Percentiles rank a stretch among this genome's conserved stretches.
These are phyloP conservation scores for Ctena decussata DNA, from an alignment of 2,888 invertebrate genomes.

Conservation along the genomic window DNA sequence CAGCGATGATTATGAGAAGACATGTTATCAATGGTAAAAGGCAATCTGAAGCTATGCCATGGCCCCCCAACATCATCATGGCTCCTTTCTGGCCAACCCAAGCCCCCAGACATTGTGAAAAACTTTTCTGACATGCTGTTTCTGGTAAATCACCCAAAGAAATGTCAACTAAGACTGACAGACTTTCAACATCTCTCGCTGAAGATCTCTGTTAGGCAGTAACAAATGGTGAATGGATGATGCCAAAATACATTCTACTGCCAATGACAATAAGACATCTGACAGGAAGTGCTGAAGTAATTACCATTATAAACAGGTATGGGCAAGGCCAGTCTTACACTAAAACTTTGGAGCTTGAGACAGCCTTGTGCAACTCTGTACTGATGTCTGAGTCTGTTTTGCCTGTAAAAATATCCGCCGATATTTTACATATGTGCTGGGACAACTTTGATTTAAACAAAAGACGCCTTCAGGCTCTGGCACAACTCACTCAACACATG, in stretches of 20 bases:
- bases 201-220: constrained; percentile 26
- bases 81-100: background rate
- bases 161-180: background rate
- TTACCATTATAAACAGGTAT: constrained; percentile 25
- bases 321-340: constrained; percentile 27
- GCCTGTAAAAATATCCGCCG: constrained; percentile 3
- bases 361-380: constrained; percentile 31
- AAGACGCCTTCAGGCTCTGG: constrained; percentile 22
- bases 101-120: background rate
- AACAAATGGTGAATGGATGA: constrained; percentile 23
- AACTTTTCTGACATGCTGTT: background rate
- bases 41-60: constrained; percentile 1
- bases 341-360: constrained; percentile 23
- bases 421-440: constrained; percentile 28
- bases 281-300: constrained; percentile 23
- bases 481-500: constrained; percentile 37
- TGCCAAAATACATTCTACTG: constrained; percentile 30
- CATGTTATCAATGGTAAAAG: background rate
- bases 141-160: too few species aligned
- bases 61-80: constrained; percentile 25
- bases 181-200: constrained; percentile 7
- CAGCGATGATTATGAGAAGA: constrained; percentile 16
- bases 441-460: constrained; percentile 27
- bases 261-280: constrained; percentile 29
- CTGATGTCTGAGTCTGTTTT: background rate